These are phyloP conservation scores for Drosophila ironensis DNA, from an alignment of 1,140 invertebrate species.

Conservation along the genomic window DNA sequence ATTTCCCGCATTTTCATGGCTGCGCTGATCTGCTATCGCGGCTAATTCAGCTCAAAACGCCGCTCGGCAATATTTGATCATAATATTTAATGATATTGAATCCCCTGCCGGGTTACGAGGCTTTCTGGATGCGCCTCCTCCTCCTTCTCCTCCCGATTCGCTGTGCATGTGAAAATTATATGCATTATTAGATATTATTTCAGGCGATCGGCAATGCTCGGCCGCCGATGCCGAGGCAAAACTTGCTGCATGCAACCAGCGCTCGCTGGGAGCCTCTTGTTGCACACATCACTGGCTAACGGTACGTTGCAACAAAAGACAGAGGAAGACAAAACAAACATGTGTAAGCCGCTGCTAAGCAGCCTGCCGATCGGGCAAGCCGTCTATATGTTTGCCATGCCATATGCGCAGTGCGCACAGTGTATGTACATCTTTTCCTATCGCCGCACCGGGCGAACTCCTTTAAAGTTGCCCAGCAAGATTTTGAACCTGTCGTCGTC, in stretches of 20 bases:
- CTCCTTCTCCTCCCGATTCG: conserved; percentile 27
- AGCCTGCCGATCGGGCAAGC: conserved; percentile 50
- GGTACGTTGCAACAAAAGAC: conserved; percentile 51
- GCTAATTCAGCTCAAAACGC: conserved; percentile 48
- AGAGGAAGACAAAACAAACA: conserved; percentile 71
- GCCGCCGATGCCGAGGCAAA: conserved; percentile 5
- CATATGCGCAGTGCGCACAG: neutral
- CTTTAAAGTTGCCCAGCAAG: conserved; percentile 70
- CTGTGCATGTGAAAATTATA: conserved; percentile 73
- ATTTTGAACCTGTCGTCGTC: conserved; percentile 79
- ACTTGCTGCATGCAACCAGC: conserved; percentile 27
- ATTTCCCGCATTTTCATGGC: neutral
- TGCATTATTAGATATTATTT: conserved; percentile 79
- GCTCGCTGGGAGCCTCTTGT: neutral
- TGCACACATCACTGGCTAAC: conserved; percentile 27
- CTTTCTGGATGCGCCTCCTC: neutral
- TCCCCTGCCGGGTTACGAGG: conserved; percentile 45
- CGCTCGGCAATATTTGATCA: conserved; percentile 68
- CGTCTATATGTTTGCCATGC: conserved; percentile 19
- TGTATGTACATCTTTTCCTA: neutral
- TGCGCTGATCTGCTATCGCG: conserved; percentile 33
- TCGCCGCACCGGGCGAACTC: conserved; percentile 12
- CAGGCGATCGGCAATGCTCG: conserved; percentile 32
- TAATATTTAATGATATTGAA: conserved; percentile 68
- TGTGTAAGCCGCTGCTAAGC: conserved; percentile 76